Evolutionary conservation across 2,888 invertebrate species (phyloP).

Genomic region (Dolomedes plantarius): DNA sequence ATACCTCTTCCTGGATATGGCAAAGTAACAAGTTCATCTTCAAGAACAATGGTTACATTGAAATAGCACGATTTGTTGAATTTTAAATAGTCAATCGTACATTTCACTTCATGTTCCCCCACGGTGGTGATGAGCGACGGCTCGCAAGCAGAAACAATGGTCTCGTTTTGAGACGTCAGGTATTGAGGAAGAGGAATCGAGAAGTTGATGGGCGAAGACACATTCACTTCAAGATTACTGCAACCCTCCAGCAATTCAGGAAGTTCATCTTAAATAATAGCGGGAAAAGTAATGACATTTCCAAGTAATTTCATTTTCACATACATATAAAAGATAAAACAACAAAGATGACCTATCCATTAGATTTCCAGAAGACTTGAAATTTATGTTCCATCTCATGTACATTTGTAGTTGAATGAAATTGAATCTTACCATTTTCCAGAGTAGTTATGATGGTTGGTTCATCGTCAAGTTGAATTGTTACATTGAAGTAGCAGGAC

Average conservation of each 20-base stretch:
- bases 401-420: no score
- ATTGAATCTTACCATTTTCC: no score
- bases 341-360: no score
- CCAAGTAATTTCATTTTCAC: no score
- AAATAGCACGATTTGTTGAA: neutral
- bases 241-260: neutral
- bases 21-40: neutral
- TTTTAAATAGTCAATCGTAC: neutral
- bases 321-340: no score
- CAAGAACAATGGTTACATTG: neutral
- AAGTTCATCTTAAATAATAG: no score
- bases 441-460: no score
- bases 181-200: neutral
- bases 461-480: no score
- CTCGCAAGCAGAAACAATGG: neutral
- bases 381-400: no score
- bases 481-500: neutral
- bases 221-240: neutral
- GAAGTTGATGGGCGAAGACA: neutral
- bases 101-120: neutral
- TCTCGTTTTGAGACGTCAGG: neutral
- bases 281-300: no score
- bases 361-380: no score
- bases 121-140: neutral
- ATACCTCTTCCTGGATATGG: neutral